Evolutionary conservation across 92 coral and sea anemone species (phyloP).

Genomic region (Plumapathes pennacea): DNA sequence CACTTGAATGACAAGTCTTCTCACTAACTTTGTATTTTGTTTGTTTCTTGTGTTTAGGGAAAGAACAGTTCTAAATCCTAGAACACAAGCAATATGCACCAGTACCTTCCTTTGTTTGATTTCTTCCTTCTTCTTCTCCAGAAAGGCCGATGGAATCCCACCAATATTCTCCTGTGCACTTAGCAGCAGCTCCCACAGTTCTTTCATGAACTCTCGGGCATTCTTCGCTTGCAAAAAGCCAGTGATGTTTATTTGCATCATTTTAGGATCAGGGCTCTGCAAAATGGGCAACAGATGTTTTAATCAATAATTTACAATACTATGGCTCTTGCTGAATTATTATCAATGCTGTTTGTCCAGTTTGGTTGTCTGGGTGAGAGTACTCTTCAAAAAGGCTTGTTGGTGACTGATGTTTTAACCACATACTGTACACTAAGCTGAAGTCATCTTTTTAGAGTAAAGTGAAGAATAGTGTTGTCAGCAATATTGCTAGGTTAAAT

Average conservation of each 20-base stretch:
- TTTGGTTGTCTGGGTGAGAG: too few relatives aligned
- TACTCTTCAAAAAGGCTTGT: too few relatives aligned
- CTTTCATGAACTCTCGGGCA: slow-evolving; percentile 94
- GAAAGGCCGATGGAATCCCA: slow-evolving; percentile 85
- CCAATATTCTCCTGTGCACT: slow-evolving; percentile 99
- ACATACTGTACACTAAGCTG: too few relatives aligned
- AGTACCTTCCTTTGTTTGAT: slow-evolving; percentile 90
- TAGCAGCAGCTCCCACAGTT: slow-evolving; percentile 86
- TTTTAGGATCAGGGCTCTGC: slow-evolving; percentile 89
- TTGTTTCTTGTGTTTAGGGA: too few relatives aligned
- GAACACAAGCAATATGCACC: not conserved
- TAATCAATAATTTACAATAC: not conserved
- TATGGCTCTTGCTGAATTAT: not conserved
- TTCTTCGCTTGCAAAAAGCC: slow-evolving; percentile 94
- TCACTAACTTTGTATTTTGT: not conserved
- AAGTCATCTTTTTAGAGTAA: too few relatives aligned
- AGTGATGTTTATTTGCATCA: slow-evolving; percentile 97
- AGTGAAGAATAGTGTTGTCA: too few relatives aligned
- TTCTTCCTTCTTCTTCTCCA: slow-evolving; percentile 97
- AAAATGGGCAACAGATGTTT: not conserved
- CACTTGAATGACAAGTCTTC: not conserved
- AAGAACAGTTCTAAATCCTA: not conserved
- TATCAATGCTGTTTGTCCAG: too few relatives aligned
- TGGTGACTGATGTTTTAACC: too few relatives aligned
- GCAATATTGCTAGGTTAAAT: too few relatives aligned